Percentiles rank a stretch among this genome's conserved stretches.
phyloP scores from a whole-genome alignment of 1,140 invertebrate genomes.

The Drosophila orosa region DNA sequence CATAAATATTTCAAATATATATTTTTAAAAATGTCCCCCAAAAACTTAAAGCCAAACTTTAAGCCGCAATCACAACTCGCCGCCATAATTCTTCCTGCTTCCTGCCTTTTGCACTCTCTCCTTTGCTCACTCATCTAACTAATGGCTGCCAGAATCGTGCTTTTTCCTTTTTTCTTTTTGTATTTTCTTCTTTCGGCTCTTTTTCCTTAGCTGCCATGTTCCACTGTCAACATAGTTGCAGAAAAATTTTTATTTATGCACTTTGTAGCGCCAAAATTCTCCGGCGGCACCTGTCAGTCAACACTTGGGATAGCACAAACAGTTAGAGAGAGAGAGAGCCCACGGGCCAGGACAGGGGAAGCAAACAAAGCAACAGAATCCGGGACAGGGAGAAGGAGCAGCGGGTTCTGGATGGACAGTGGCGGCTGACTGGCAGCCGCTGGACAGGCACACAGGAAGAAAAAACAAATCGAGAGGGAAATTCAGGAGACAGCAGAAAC shows the following conservation, averaged over 20 bases:
- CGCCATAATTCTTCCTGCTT: constrained; percentile 19
- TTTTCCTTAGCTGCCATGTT: constrained; percentile 46
- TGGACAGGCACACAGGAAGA: constrained; percentile 22
- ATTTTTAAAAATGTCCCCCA: neutral
- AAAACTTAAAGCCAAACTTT: constrained; percentile 9
- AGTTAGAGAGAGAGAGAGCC: constrained; percentile 22
- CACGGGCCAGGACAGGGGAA: constrained; percentile 16
- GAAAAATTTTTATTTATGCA: constrained; percentile 76
- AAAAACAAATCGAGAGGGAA: neutral
- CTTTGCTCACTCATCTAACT: constrained; percentile 37
- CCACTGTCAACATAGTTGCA: constrained; percentile 52
- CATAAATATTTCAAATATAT: neutral
- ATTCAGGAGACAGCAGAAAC: neutral
- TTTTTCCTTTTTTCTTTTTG: constrained; percentile 6
- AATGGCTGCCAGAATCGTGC: constrained; percentile 27
- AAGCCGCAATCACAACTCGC: constrained; percentile 11
- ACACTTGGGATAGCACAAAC: constrained; percentile 54
- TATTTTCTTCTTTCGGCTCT: neutral
- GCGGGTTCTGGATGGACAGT: constrained; percentile 37
- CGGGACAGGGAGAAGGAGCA: constrained; percentile 3
- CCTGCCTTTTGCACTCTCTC: constrained; percentile 9
- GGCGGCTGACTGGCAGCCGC: constrained; percentile 48
- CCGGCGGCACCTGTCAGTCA: constrained; percentile 78
- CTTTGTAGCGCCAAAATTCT: constrained; percentile 79
- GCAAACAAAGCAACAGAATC: constrained; percentile 31